Evolutionary conservation across 2,113 vertebrate species (phyloP).

Genomic region (Etheostoma spectabile): DNA sequence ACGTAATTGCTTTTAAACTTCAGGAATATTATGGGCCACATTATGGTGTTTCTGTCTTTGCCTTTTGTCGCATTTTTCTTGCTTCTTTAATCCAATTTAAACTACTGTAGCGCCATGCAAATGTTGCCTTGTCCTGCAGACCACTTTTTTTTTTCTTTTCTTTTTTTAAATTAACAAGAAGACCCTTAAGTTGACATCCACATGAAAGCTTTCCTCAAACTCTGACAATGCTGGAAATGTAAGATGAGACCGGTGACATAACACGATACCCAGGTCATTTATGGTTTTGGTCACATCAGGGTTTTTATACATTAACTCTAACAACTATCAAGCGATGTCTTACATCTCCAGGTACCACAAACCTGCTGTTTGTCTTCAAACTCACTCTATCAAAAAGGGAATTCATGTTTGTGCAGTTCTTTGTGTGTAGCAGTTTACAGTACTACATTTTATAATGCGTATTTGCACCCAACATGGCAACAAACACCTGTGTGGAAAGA

Average conservation of each 20-base stretch:
- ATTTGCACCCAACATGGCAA: slow-evolving; percentile 57
- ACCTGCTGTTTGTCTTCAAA: slow-evolving; percentile 27
- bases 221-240: neutral
- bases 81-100: neutral
- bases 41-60: neutral
- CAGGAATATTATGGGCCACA: slow-evolving; percentile 14
- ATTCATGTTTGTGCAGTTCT: slow-evolving; percentile 62
- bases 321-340: neutral
- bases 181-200: neutral
- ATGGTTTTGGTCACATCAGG: slow-evolving; percentile 4
- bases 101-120: neutral
- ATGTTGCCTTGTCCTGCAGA: neutral
- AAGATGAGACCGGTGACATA: neutral
- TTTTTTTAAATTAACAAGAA: neutral
- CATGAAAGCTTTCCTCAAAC: neutral
- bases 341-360: neutral
- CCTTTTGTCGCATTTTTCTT: neutral
- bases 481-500: slow-evolving; percentile 34
- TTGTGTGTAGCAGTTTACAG: slow-evolving; percentile 33
- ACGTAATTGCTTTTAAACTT: slow-evolving; percentile 17
- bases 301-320: neutral
- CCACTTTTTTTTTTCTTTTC: too few relatives aligned
- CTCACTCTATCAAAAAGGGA: slow-evolving; percentile 67
- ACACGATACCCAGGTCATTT: neutral
- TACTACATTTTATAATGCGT: slow-evolving; percentile 42